phyloP scores from a whole-genome alignment of 2,113 vertebrate genomes.

The Caretta caretta region DNA sequence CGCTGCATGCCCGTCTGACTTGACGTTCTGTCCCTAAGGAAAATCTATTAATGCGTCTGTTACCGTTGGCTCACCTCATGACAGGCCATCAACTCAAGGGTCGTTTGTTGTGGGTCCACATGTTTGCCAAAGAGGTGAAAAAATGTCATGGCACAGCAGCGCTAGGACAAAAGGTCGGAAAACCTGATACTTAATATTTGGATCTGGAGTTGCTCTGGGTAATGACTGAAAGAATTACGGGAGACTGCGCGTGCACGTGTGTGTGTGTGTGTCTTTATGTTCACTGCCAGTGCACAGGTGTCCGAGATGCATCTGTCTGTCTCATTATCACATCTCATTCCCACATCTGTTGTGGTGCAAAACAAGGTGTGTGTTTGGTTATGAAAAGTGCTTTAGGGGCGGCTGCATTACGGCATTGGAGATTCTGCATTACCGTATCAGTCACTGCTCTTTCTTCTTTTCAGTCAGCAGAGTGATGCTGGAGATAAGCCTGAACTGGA shows the following conservation, averaged over 20 bases:
- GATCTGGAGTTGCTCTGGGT: neutral
- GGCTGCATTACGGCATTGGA: conserved; percentile 28
- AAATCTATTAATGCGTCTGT: conserved; percentile 51
- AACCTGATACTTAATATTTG: neutral
- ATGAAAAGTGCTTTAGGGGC: conserved; percentile 38
- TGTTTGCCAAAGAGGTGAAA: neutral
- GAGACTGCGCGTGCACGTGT: neutral
- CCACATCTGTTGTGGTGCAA: conserved; percentile 53
- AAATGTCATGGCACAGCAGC: neutral
- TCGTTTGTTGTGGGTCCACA: neutral
- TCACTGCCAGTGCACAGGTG: conserved; percentile 57
- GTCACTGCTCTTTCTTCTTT: conserved; percentile 2
- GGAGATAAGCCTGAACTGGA: neutral
- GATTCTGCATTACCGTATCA: conserved; percentile 29
- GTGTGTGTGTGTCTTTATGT: neutral
- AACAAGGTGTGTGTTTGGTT: conserved; percentile 54
- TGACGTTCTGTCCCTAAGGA: neutral
- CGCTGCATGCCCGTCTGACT: conserved; percentile 14
- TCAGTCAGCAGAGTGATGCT: conserved; percentile 10
- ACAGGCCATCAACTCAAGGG: conserved; percentile 2
- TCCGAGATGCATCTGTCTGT: conserved; percentile 5
- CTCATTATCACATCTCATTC: conserved; percentile 52
- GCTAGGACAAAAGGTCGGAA: neutral
- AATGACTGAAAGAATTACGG: neutral
- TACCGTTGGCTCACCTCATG: conserved; percentile 29